These are phyloP conservation scores for Antheraea yamamai DNA, from an alignment of 2,888 invertebrate genomes.

Conservation along the genomic window DNA sequence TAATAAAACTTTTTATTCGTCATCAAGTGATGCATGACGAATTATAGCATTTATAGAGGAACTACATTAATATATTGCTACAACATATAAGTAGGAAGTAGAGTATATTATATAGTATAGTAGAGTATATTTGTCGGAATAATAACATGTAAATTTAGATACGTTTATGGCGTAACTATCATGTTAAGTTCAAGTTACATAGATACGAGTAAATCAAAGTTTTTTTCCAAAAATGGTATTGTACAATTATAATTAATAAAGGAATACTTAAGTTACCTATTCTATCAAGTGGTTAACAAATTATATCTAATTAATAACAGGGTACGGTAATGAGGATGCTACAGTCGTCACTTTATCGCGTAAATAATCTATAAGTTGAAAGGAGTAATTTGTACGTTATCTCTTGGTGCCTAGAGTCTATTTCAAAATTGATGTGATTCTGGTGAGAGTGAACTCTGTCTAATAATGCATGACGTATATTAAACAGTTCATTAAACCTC, in stretches of 20 bases:
- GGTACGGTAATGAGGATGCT: slow-evolving; percentile 36
- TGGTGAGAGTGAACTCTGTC: neutral
- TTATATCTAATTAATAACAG: slow-evolving; percentile 52
- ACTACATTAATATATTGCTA: neutral
- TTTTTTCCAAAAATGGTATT: neutral
- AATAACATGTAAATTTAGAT: neutral
- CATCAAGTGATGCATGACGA: neutral
- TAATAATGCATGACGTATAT: neutral
- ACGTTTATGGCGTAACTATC: neutral
- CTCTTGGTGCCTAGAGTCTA: neutral
- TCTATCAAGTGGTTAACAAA: neutral
- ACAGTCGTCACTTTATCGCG: slow-evolving; percentile 8
- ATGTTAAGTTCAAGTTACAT: neutral
- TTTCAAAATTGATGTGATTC: neutral
- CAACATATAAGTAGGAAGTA: neutral
- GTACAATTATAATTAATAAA: neutral
- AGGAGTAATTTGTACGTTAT: neutral
- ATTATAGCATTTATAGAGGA: neutral
- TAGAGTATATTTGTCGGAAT: neutral
- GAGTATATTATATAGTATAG: too few species aligned
- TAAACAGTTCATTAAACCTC: too few species aligned
- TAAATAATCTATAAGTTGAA: neutral
- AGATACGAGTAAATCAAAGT: neutral
- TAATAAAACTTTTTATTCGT: neutral
- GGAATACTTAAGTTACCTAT: neutral